phyloP scores from a whole-genome alignment of 2,888 invertebrate species.

The Timandra comae region DNA sequence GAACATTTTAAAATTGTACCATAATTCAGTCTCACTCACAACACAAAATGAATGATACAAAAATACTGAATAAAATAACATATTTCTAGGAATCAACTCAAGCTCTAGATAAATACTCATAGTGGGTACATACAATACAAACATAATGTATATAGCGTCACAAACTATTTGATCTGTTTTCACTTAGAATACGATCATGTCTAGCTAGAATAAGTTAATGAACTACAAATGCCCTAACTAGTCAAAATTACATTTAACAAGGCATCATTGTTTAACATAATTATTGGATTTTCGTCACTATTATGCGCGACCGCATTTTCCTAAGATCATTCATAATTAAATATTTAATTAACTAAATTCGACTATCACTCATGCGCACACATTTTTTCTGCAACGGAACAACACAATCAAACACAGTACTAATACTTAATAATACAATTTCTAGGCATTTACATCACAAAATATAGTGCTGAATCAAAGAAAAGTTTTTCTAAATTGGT shows the following conservation, averaged over 20 bases:
- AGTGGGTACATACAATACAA: constrained; percentile 33
- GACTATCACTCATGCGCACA: constrained; percentile 70
- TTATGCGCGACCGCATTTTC: constrained; percentile 76
- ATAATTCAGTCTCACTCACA: constrained; percentile 71
- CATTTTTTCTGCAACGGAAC: constrained; percentile 56
- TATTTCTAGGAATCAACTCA: constrained; percentile 35
- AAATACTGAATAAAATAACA: constrained; percentile 70
- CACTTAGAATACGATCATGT: constrained; percentile 62
- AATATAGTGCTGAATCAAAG: constrained; percentile 60
- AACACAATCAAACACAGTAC: constrained; percentile 65
- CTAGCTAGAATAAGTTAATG: constrained; percentile 66
- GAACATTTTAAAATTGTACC: constrained; percentile 62
- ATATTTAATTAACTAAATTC: constrained; percentile 71
- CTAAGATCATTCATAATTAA: constrained; percentile 71
- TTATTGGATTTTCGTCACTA: constrained; percentile 77
- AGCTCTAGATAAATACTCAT: constrained; percentile 29
- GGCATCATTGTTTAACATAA: constrained; percentile 69
- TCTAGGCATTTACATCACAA: constrained; percentile 70
- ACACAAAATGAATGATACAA: constrained; percentile 65
- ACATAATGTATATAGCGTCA: constrained; percentile 35
- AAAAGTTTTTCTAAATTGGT: constrained; percentile 61
- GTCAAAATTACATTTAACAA: constrained; percentile 70
- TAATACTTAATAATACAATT: constrained; percentile 76
- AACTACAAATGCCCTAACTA: constrained; percentile 72
- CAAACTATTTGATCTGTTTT: constrained; percentile 67